These are phyloP conservation scores for Drosophila asahinai DNA, from an alignment of 1,140 invertebrate genomes.

Conservation along the genomic window DNA sequence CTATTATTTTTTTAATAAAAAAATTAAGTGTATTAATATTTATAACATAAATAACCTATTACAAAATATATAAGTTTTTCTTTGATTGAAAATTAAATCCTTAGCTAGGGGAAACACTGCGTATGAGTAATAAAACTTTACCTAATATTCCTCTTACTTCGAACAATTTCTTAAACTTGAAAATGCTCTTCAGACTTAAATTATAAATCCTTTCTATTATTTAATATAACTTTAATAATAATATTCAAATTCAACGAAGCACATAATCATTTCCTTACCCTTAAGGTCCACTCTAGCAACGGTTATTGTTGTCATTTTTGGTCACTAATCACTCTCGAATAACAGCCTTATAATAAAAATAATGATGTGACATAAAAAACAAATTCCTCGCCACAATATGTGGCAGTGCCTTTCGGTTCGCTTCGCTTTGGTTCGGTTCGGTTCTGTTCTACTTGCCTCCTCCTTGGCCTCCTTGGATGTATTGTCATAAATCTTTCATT, in stretches of 20 bases:
- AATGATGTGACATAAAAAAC: constrained; percentile 80
- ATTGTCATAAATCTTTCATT: constrained; percentile 82
- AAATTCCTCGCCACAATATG: constrained; percentile 45
- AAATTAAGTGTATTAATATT: too few species aligned
- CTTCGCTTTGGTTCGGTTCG: neutral
- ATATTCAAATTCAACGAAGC: neutral
- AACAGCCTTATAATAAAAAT: constrained; percentile 80
- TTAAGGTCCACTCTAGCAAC: constrained; percentile 19
- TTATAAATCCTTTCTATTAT: too few species aligned
- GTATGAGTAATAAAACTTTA: constrained; percentile 3
- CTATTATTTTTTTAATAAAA: too few species aligned
- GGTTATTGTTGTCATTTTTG: constrained; percentile 61
- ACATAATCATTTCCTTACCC: neutral
- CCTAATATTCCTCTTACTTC: neutral
- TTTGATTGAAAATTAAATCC: too few species aligned
- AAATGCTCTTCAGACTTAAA: neutral
- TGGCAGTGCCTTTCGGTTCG: constrained; percentile 12
- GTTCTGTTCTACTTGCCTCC: neutral
- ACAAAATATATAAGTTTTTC: too few species aligned
- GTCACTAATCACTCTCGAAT: constrained; percentile 81
- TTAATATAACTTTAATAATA: neutral
- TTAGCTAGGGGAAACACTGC: neutral
- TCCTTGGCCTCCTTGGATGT: constrained; percentile 11
- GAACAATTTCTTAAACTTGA: neutral
- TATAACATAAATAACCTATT: too few species aligned